These are phyloP conservation scores for Dascillus cervinus DNA, from an alignment of 2,888 invertebrate species.

Conservation along the genomic window DNA sequence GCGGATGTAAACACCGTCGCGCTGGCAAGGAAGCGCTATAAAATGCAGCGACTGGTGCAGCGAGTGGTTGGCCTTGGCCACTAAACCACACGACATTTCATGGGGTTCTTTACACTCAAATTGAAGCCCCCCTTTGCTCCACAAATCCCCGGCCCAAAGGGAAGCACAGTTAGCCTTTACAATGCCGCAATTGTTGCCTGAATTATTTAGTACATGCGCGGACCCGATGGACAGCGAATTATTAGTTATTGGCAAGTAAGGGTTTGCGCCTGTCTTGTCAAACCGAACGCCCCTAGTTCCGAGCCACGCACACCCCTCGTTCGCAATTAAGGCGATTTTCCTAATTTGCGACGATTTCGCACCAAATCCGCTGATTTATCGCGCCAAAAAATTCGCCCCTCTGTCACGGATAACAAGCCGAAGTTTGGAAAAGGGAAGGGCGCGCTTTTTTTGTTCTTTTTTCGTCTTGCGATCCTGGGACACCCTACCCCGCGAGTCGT, in stretches of 20 bases:
- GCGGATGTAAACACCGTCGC: constrained; percentile 25
- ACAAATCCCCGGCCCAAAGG: constrained; percentile 4
- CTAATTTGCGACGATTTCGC: no score
- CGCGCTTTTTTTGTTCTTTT: constrained; percentile 21
- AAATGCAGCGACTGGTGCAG: constrained; percentile 31
- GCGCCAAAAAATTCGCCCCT: no score
- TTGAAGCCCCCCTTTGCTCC: constrained; percentile 16
- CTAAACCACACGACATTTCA: constrained; percentile 32
- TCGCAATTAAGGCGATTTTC: no score
- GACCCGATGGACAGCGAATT: constrained; percentile 21
- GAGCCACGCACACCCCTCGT: no score
- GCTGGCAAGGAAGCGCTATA: constrained; percentile 30
- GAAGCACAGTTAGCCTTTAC: constrained; percentile 17
- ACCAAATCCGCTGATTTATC: no score
- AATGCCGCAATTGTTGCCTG: constrained; percentile 18
- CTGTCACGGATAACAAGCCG: constrained; percentile 10
- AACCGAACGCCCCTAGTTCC: constrained; percentile 15
- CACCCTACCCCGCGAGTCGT: constrained; percentile 32
- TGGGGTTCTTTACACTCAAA: constrained; percentile 29
- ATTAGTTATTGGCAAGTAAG: constrained; percentile 22
- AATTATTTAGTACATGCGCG: constrained; percentile 22
- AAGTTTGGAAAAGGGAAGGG: constrained; percentile 16
- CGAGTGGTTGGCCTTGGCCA: constrained; percentile 37
- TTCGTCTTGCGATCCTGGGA: constrained; percentile 23
- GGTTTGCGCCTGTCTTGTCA: constrained; percentile 20